Evolutionary conservation across 2,888 invertebrate genomes (phyloP).

Genomic region (Xestoiulus laeticollis): DNA sequence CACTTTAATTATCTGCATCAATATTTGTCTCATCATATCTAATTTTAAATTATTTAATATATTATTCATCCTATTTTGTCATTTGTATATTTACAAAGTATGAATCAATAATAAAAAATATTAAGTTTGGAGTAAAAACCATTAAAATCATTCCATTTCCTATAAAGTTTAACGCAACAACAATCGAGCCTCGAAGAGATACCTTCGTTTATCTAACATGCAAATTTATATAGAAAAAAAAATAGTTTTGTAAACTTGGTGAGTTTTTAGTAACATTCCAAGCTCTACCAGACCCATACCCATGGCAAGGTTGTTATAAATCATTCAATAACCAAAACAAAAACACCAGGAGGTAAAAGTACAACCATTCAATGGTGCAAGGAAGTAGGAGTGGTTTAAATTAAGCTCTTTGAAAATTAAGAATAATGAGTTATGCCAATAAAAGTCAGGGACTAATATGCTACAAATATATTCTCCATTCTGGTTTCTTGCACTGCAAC

Average conservation of each 20-base stretch:
- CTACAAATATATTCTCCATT: background rate
- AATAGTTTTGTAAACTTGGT: background rate
- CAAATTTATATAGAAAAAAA: background rate
- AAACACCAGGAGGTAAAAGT: background rate
- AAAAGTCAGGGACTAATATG: background rate
- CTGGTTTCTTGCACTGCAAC: constrained; percentile 1
- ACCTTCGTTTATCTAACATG: background rate
- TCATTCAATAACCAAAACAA: background rate
- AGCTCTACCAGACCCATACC: background rate
- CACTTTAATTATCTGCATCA: background rate
- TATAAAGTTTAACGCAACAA: background rate
- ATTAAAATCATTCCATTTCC: background rate
- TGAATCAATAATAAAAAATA: background rate
- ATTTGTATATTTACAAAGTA: background rate
- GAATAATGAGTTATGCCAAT: background rate
- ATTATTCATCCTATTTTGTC: background rate
- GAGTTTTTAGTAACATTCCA: background rate
- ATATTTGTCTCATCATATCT: background rate
- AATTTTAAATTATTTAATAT: background rate
- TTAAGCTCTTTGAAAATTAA: background rate
- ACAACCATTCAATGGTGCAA: background rate
- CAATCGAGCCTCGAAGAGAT: background rate
- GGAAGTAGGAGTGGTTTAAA: background rate
- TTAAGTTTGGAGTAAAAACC: background rate
- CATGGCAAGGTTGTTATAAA: background rate